Conservation (phyloP, 2,888 invertebrate species). For the Oscheius sp. region DNA sequence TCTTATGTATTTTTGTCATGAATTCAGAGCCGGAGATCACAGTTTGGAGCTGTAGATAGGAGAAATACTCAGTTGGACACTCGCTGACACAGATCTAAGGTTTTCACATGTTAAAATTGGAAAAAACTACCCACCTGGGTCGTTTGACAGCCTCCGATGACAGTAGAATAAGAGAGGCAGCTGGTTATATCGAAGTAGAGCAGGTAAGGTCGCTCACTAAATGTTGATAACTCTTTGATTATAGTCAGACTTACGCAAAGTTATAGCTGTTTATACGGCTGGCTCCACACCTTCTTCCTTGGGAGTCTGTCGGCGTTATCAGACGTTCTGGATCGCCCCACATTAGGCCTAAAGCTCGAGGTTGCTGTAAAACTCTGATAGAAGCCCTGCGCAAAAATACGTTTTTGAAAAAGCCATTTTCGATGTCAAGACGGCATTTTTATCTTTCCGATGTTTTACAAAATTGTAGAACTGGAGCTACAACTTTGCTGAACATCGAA, state of each 20-base stretch:
- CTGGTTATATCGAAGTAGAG: conserved; percentile 71
- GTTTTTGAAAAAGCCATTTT: no score
- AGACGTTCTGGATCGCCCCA: conserved; percentile 71
- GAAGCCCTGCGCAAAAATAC: no score
- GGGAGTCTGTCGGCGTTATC: conserved; percentile 67
- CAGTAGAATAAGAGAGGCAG: conserved; percentile 68
- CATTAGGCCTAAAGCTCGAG: conserved; percentile 47
- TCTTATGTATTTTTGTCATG: conserved; percentile 26
- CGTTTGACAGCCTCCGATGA: conserved; percentile 70
- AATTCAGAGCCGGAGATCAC: conserved; percentile 41
- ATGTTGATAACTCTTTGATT: not conserved
- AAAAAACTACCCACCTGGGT: conserved; percentile 57
- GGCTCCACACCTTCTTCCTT: conserved; percentile 63
- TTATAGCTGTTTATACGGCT: conserved; percentile 57
- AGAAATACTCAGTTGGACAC: conserved; percentile 66
- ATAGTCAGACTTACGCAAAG: conserved; percentile 41
- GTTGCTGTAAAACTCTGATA: not conserved
- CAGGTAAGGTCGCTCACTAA: conserved; percentile 57
- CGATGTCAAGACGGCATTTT: no score
- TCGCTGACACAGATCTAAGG: conserved; percentile 67
- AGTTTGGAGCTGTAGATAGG: conserved; percentile 63
- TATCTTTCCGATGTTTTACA: no score
- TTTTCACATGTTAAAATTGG: not conserved
- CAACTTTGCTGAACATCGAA: no score
- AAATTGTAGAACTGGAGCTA: no score